A percentile compares a stretch with the other conserved stretches of the same genome.
Evolutionary conservation across 2,797 vertebrate genomes (phyloP).

Genomic region (Gila robusta): DNA sequence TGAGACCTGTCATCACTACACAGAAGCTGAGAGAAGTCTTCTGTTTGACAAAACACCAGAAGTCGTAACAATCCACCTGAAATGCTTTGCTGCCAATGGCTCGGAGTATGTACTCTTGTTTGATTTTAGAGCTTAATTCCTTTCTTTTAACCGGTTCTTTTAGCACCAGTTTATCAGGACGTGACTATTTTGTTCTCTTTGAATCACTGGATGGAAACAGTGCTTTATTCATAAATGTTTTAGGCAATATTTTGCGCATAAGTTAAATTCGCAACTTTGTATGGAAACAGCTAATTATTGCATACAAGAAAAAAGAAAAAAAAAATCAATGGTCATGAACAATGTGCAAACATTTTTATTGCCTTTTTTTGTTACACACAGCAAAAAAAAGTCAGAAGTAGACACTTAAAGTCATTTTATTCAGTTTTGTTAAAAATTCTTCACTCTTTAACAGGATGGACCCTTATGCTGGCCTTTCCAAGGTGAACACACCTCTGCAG

Average conservation of each 20-base stretch:
- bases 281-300: neutral
- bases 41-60: constrained; percentile 97
- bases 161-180: too few relatives aligned
- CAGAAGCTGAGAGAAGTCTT: constrained; percentile 96
- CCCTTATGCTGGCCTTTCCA: constrained; percentile 92
- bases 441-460: constrained; percentile 81
- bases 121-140: neutral
- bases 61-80: constrained; percentile 96
- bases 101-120: constrained; percentile 82
- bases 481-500: constrained; percentile 94
- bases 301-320: neutral
- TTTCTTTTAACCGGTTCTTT: neutral
- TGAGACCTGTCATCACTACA: constrained; percentile 96
- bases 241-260: too few relatives aligned
- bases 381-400: neutral
- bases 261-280: neutral
- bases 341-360: neutral
- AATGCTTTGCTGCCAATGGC: constrained; percentile 96
- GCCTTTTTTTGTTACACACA: neutral
- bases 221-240: too few relatives aligned
- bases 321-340: neutral
- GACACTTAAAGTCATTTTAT: neutral
- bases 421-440: neutral
- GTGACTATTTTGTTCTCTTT: too few relatives aligned
- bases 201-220: too few relatives aligned